Evolutionary conservation across 2,888 invertebrate species (phyloP).

Genomic region (Apocheima hispidaria): DNA sequence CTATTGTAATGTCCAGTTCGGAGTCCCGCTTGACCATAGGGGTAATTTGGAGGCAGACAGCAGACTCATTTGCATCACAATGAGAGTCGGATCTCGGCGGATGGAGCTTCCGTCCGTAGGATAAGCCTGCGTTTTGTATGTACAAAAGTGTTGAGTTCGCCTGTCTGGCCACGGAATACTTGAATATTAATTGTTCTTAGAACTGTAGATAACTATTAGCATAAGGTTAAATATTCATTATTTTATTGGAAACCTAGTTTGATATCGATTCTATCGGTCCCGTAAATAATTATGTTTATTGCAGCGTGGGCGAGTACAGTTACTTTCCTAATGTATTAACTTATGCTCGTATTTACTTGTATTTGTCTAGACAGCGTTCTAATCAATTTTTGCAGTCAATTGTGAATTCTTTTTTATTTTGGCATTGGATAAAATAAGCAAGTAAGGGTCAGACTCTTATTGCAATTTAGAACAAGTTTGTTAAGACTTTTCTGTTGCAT

Average conservation of each 20-base stretch:
- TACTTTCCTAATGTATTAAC: constrained; percentile 32
- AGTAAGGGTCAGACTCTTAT: constrained; percentile 17
- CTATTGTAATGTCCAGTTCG: constrained; percentile 81
- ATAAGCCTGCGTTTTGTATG: constrained; percentile 76
- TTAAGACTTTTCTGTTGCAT: constrained; percentile 9
- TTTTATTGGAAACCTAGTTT: constrained; percentile 39
- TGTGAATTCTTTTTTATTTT: constrained; percentile 48
- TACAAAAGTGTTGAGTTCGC: constrained; percentile 68
- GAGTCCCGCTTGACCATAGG: constrained; percentile 81
- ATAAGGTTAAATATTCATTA: constrained; percentile 38
- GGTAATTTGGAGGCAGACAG: constrained; percentile 85
- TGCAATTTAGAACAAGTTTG: constrained; percentile 8
- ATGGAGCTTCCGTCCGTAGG: constrained; percentile 76
- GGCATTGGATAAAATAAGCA: constrained; percentile 29
- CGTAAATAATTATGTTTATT: constrained; percentile 34
- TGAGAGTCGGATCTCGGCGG: constrained; percentile 73
- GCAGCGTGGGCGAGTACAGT: constrained; percentile 24
- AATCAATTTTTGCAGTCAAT: constrained; percentile 59
- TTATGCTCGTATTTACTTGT: too few relatives aligned
- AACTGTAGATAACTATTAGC: constrained; percentile 40
- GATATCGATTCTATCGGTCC: constrained; percentile 20
- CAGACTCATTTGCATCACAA: constrained; percentile 84
- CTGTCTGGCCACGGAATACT: constrained; percentile 65
- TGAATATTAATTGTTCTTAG: constrained; percentile 72
- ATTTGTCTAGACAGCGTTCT: constrained; percentile 59